Percentiles rank a stretch among this genome's conserved stretches.
Evolutionary conservation across 2,797 vertebrate species (phyloP).

Genomic region (Oreochromis mossambicus): DNA sequence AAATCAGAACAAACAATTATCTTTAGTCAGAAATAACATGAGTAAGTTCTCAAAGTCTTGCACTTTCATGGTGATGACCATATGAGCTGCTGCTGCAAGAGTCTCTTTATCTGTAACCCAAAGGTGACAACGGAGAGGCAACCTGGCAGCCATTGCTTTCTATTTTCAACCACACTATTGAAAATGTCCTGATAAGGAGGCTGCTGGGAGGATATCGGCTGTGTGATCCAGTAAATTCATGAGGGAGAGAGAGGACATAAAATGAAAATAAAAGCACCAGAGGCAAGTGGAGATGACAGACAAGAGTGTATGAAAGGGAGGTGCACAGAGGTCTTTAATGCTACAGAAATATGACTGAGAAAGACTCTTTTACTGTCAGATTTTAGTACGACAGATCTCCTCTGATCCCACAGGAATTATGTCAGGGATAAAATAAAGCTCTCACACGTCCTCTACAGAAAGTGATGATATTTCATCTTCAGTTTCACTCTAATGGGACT

Average conservation of each 20-base stretch:
- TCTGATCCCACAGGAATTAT: slow-evolving; percentile 8
- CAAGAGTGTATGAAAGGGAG: slow-evolving; percentile 33
- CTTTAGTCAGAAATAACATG: background rate
- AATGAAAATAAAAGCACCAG: slow-evolving; percentile 43
- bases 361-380: slow-evolving; percentile 6
- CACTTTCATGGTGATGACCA: background rate
- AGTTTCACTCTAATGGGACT: background rate
- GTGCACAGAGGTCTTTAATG: slow-evolving; percentile 29
- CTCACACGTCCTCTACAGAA: background rate
- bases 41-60: background rate
- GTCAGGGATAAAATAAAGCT: background rate
- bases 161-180: slow-evolving; percentile 40
- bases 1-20: background rate
- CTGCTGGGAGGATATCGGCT: slow-evolving; percentile 43
- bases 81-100: background rate
- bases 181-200: slow-evolving; percentile 44
- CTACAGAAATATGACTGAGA: slow-evolving; percentile 18
- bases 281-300: slow-evolving; percentile 43
- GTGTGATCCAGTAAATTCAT: slow-evolving; percentile 37
- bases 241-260: slow-evolving; percentile 27
- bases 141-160: slow-evolving; percentile 28
- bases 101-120: slow-evolving; percentile 17
- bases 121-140: slow-evolving; percentile 38
- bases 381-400: slow-evolving; percentile 4
- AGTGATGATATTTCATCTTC: background rate